Evolutionary conservation across 53 echinoderm and acorn worm genomes (phyloP).

Genomic region (Mesocentrotus franciscanus): DNA sequence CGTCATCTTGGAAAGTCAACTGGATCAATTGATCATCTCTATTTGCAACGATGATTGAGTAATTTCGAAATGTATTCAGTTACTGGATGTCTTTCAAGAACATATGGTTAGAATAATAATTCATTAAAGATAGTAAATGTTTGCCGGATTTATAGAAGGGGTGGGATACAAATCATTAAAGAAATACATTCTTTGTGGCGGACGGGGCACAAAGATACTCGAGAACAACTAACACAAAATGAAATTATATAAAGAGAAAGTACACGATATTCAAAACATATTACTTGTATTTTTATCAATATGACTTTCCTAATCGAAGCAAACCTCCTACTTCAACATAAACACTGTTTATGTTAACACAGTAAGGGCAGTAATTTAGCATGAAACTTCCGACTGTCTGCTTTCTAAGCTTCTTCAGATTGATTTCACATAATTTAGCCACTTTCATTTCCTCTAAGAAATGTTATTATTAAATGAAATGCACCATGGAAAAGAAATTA

Average conservation of each 20-base stretch:
- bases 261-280: background rate
- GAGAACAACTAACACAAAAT: background rate
- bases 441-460: background rate
- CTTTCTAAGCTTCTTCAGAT: no score
- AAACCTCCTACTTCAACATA: no score
- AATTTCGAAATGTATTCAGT: background rate
- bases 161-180: no score
- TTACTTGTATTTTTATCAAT: no score
- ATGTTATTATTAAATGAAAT: background rate
- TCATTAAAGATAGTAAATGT: background rate
- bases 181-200: no score
- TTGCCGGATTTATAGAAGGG: background rate
- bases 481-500: background rate
- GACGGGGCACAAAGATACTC: background rate
- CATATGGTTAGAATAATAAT: background rate
- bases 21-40: background rate
- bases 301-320: no score
- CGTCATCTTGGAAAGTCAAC: conserved; percentile 12
- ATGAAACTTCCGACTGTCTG: background rate
- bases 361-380: background rate
- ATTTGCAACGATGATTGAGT: background rate
- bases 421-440: no score
- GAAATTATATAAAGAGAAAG: background rate
- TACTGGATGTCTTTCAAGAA: background rate
- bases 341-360: background rate